Base-by-base conservation (phyloP, 2,888 invertebrate genomes). In the Magallana nippona region DNA sequence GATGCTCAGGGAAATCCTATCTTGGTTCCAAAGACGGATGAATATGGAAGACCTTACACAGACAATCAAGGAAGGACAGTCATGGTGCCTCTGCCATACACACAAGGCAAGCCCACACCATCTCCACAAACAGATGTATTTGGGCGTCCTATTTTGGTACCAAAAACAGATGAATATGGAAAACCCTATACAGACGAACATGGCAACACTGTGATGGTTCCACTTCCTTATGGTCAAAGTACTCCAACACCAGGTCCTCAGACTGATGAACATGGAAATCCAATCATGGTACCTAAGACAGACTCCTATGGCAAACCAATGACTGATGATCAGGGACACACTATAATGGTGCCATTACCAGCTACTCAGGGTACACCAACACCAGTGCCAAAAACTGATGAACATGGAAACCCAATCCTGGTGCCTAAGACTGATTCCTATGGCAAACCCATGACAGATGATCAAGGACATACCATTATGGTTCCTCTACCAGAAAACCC, bases 1-100 rank as follows among this genome's bases (percentile, higher is more conserved):
- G 58, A 83, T 17, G 77, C 95, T 62, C 94, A 95, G 5, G 97
- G 97, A 19, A 83, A 86, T 55, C 88, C 89, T 83, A 86, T 86
- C 58, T 82, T 88, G 32, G 78, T 85, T 11, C 87, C 88, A 84
- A 60, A 58, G 55, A 78, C 78, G 22, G 78, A 78, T 55, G 92
- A 57, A 91, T 89, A 85, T 93, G 93, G 84, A 94, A 95, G 83
- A 97, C 96, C 90, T 94, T 85, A 19, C 55, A 78, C 78, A 55
- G 56, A 78, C 55, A 55, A 57, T 13, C 22, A 57, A 57, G 80
- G 80, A 27, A 57, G 22, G 19, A 55, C 80, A 22, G 27, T 80
- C 57, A 32, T 63, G 55, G 80, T 80, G 15, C 83, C 83, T 58
- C 13, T 55, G 13, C 56, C 55, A 27, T 77, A 22, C 13, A 63